phyloP scores from a whole-genome alignment of 2,797 vertebrate species.

The Brotogeris chrysoptera region DNA sequence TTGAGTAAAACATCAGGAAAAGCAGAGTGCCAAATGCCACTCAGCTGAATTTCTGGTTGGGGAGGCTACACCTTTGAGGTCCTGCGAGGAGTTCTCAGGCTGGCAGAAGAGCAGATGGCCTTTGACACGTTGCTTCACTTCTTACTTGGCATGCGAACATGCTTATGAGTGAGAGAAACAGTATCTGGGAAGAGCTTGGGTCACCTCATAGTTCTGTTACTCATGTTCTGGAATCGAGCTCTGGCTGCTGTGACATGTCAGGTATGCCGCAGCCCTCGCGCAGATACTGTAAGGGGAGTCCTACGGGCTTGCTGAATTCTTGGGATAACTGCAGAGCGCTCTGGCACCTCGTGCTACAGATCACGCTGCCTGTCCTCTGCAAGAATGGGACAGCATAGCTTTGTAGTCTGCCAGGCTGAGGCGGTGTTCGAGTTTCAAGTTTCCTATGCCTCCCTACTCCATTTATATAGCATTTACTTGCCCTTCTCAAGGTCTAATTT shows the following conservation, averaged over 20 bases:
- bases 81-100: slow-evolving; percentile 2
- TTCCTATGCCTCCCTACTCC: not conserved
- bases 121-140: not conserved
- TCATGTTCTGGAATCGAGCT: not conserved
- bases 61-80: not conserved
- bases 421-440: not conserved
- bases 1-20: not conserved
- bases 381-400: not conserved
- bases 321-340: slow-evolving; percentile 9
- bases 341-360: slow-evolving; percentile 34
- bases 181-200: slow-evolving; percentile 6
- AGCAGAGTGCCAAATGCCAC: not conserved
- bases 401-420: not conserved
- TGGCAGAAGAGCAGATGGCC: slow-evolving; percentile 11
- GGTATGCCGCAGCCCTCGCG: not conserved
- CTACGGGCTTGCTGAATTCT: not conserved
- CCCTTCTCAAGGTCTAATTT: slow-evolving; percentile 40
- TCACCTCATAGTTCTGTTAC: slow-evolving; percentile 1
- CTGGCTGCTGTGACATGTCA: not conserved
- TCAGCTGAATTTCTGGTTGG: not conserved
- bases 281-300: slow-evolving; percentile 41
- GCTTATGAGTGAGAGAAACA: not conserved
- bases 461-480: slow-evolving; percentile 9
- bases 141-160: not conserved
- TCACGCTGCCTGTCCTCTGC: not conserved